Evolutionary conservation across 2,888 invertebrate species (phyloP), one percentile per base, ranked within the genome.

Genomic region (Hypercompe scribonia): DNA sequence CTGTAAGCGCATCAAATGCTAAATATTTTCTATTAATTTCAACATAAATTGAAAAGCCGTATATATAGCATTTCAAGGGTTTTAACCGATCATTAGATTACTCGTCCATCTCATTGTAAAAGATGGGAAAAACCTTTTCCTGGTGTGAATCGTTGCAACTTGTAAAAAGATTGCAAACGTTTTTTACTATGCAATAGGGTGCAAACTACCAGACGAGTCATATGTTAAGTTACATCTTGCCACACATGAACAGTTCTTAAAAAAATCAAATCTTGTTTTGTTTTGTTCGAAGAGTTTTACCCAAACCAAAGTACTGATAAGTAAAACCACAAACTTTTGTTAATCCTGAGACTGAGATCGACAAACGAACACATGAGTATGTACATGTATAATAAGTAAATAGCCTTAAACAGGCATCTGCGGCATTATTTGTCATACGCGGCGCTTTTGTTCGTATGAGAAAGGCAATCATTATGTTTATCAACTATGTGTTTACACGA

Each of bases 341-440:
- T n/a, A 58, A 58, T 58, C 28, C 58, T 28, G 28, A 13, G 28
- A 54, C 58, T 28, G 58, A 13, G 28, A 58, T 28, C 58, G 3
- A 13, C 2, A 58, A 13, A 28, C 58, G n/a, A 54, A 54, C 11
- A 7, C 4, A 28, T 4, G 13, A 58, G 24, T 50, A 50, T 24
- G 24, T 24, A 50, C 24, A 8, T 50, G 54, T 28, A 61, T 31
- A n/a, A n/a, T n/a, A 28, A 28, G 15, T 61, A 61, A 61, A 61
- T 13, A 46, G 10, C 65, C 34, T 63, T 68, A 74, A 72, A 76
- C n/a, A 68, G 76, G 77, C 76, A 79, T 71, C 71, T 65, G 61
- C 79, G 77, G 76, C 73, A 76, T 73, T 76, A 79, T 72, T 81
- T 78, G 74, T 70, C 18, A 67, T 13, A 58, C 33, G 71, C 68